Base-by-base conservation (phyloP, 2,888 invertebrate species). In the Melipona beecheii region DNA sequence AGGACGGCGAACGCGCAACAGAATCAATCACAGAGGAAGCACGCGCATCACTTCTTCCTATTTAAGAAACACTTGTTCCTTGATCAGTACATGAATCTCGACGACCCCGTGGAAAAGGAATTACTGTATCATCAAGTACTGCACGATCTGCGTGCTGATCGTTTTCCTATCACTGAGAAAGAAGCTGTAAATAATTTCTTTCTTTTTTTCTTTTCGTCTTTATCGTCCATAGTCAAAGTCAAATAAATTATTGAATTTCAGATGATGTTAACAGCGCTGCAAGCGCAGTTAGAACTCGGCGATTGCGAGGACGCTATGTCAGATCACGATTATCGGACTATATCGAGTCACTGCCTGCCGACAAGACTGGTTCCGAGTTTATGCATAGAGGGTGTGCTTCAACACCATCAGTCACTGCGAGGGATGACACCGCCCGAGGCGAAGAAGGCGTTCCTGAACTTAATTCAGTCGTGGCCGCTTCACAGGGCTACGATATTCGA, bases 401-500 rank as follows among this genome's bases (percentile, higher is more conserved):
- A 98, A 95, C 98, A 98, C 94, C 99, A 99, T 95, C 97, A 98
- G 93, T 97, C 98, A 60, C 95, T 99, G 89, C 96, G 97, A 75
- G 98, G 98, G 84, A 98, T 98, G 96, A 96, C 97, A 64, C 96
- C 98, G 0, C 96, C 97, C 15, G 97, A 98, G 93, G 98, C 99
- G 36, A 98, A 99, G 95, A 97, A 98, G 93, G 97, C 98, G 15
- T 98, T 99, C 93, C 96, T 99, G 75, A 98, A 98, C 93, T 96
- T 99, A 36, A 98, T 99, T 86, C 97, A 98, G 93, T 98, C 98
- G 86, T 99, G 99, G 99, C 98, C 98, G 52, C 95, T 99, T 76
- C 98, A 98, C 87, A 96, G 97, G 88, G 98, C 99, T 24, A 98
- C 98, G 70, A 97, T 99, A 92, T 99, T 98, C 94, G 98, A 99